Evolutionary conservation across 2,797 vertebrate genomes (phyloP).

Genomic region (Rhynchonycteris naso): DNA sequence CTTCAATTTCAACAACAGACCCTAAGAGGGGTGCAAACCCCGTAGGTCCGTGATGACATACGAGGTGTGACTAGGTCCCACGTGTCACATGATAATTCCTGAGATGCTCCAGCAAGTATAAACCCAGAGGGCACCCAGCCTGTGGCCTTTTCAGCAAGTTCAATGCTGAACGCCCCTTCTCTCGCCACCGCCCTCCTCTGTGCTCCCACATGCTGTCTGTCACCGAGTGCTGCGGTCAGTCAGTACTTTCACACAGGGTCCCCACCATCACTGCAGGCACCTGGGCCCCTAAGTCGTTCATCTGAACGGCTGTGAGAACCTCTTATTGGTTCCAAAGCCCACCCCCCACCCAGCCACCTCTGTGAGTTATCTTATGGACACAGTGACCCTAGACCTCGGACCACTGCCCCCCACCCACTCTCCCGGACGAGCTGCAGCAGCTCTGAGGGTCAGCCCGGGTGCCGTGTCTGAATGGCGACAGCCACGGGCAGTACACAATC

Average conservation of each 20-base stretch:
- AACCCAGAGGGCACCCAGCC: neutral
- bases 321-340: neutral
- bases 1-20: neutral
- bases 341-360: rapidly evolving
- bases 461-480: neutral
- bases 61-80: neutral
- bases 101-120: too few species aligned
- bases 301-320: neutral
- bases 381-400: rapidly evolving
- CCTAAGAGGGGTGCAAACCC: neutral
- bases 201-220: neutral
- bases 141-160: neutral
- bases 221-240: too few species aligned
- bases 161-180: neutral
- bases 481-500: rapidly evolving
- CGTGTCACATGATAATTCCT: rapidly evolving
- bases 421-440: too few species aligned
- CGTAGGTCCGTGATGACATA: too few species aligned
- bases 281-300: too few species aligned
- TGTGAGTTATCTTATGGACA: rapidly evolving
- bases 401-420: rapidly evolving
- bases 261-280: rapidly evolving
- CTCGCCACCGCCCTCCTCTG: neutral
- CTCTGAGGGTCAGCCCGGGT: neutral
- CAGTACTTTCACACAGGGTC: neutral